Conservation (phyloP, 2,888 invertebrate species). For the Drosophila kambysellisi region DNA sequence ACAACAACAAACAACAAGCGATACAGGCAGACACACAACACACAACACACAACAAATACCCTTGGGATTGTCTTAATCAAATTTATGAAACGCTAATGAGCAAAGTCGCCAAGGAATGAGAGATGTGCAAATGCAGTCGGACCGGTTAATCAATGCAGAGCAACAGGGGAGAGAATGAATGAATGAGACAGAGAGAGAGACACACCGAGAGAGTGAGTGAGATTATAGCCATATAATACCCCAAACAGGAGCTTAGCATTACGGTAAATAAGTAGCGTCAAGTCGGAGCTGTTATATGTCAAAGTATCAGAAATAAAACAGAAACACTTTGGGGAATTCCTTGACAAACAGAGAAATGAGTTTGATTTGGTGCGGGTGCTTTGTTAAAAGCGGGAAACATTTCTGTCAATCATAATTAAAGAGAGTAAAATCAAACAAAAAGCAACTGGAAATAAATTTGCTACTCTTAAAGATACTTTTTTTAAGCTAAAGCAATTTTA, state of each 20-base stretch:
- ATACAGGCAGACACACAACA: conserved; percentile 40
- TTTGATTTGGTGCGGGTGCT: conserved; percentile 14
- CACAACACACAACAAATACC: conserved; percentile 47
- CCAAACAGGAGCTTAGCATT: conserved; percentile 71
- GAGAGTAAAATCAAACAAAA: not conserved
- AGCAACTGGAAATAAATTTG: conserved; percentile 19
- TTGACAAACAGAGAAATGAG: conserved; percentile 37
- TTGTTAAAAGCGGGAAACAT: not conserved
- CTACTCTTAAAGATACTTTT: not conserved
- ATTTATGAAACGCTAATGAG: conserved; percentile 79
- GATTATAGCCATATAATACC: conserved; percentile 72
- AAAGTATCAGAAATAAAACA: conserved; percentile 39
- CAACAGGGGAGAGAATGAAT: not conserved
- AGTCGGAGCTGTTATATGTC: conserved; percentile 41
- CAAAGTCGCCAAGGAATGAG: conserved; percentile 60
- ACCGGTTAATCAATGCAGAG: conserved; percentile 51
- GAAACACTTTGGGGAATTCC: conserved; percentile 30
- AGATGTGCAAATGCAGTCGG: conserved; percentile 46
- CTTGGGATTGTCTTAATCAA: conserved; percentile 77
- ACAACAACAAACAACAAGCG: conserved; percentile 36
- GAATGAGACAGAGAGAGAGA: not conserved
- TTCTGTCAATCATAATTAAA: conserved; percentile 1
- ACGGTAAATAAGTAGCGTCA: conserved; percentile 41
- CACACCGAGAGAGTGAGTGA: conserved; percentile 9
- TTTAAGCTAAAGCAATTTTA: not conserved